Percentiles rank a stretch among this genome's conserved stretches.
Conservation (phyloP, 1,140 invertebrate species). For the Teleogryllus occipitalis region DNA sequence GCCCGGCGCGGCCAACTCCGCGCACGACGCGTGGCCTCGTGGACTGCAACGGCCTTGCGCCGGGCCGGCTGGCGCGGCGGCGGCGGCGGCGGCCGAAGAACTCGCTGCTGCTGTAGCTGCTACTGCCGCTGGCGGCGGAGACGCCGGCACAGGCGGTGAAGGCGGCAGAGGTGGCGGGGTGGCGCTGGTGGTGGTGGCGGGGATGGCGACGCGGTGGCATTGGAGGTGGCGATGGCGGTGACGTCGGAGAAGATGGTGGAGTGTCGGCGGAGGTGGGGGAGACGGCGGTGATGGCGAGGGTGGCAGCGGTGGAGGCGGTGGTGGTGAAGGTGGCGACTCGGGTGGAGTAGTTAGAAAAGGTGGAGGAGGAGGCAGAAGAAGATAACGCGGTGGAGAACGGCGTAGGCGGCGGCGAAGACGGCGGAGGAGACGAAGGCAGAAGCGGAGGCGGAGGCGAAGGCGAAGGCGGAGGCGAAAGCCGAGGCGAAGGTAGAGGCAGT, state of each 20-base stretch:
- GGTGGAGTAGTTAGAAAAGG: background rate
- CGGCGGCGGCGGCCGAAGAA: background rate
- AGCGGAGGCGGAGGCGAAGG: background rate
- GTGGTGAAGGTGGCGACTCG: background rate
- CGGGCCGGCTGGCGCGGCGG: background rate
- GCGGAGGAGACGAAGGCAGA: background rate
- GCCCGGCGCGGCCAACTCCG: no score
- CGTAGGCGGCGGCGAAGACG: background rate
- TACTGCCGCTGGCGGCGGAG: background rate
- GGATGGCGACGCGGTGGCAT: no score
- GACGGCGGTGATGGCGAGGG: background rate
- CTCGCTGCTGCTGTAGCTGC: no score
- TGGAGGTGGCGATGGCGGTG: background rate
- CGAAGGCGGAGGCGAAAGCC: background rate
- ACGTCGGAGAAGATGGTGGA: background rate
- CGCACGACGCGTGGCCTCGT: background rate
- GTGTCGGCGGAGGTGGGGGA: no score
- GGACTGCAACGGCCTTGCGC: background rate
- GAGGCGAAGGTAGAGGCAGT: background rate
- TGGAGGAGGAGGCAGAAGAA: background rate
- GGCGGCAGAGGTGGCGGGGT: background rate
- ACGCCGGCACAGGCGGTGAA: background rate
- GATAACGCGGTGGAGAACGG: background rate
- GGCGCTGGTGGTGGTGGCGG: slow-evolving; percentile 4
- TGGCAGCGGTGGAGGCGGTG: background rate